These are phyloP conservation scores for Hirundichthys speculiger DNA, from an alignment of 2,113 vertebrate genomes.

Conservation along the genomic window DNA sequence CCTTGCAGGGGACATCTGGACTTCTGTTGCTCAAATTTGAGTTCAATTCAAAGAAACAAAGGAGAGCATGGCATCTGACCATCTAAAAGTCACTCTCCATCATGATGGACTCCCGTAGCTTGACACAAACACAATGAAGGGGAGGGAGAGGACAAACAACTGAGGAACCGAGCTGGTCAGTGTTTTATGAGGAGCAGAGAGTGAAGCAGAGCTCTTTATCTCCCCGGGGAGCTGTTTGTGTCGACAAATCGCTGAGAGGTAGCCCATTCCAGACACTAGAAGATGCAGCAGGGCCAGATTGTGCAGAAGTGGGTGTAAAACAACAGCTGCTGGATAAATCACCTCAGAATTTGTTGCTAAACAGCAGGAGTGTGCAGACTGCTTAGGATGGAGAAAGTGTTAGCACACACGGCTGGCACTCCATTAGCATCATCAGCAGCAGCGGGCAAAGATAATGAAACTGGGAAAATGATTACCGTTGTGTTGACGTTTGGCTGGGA, in stretches of 20 bases:
- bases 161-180: conserved; percentile 31
- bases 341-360: conserved; percentile 32
- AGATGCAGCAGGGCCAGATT: conserved; percentile 50
- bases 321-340: conserved; percentile 68
- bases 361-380: conserved; percentile 12
- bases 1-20: conserved; percentile 71
- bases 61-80: conserved; percentile 54
- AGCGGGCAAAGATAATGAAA: neutral
- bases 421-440: neutral
- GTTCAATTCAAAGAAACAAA: conserved; percentile 70
- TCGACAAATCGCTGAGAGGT: conserved; percentile 30
- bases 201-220: conserved; percentile 49
- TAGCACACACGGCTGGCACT: neutral
- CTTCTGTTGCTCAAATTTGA: conserved; percentile 65
- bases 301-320: conserved; percentile 58
- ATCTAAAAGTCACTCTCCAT: conserved; percentile 74
- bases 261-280: conserved; percentile 28
- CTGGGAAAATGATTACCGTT: conserved; percentile 1
- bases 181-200: conserved; percentile 18
- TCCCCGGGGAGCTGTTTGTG: conserved; percentile 53
- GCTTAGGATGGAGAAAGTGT: neutral
- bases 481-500: conserved; percentile 9
- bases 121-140: conserved; percentile 78
- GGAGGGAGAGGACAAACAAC: conserved; percentile 27
- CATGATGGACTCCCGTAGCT: conserved; percentile 62